phyloP scores from a whole-genome alignment of 2,113 vertebrate species.

The Ammodytes dubius region DNA sequence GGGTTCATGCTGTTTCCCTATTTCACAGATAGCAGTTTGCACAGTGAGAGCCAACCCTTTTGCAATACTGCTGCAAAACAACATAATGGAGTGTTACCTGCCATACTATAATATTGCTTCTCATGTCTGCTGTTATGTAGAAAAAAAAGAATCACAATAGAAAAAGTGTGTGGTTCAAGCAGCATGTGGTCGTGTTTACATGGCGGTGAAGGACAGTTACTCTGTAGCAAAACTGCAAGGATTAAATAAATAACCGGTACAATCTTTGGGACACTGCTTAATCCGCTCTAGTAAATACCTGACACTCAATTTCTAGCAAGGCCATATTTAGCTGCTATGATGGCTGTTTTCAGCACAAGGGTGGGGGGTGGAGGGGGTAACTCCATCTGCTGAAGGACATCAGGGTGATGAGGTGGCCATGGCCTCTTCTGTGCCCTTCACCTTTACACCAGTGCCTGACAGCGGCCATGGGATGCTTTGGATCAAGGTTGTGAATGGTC shows the following conservation, averaged over 20 bases:
- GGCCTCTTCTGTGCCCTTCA: conserved; percentile 59
- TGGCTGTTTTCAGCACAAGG: conserved; percentile 61
- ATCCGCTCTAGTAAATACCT: conserved; percentile 80
- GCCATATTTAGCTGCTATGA: conserved; percentile 50
- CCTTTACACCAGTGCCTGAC: conserved; percentile 17
- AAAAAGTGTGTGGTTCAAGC: conserved; percentile 2
- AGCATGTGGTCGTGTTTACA: conserved; percentile 47
- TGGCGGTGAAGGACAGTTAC: conserved; percentile 45
- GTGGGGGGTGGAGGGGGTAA: conserved; percentile 38
- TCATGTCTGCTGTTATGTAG: background rate
- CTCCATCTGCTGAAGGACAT: conserved; percentile 70
- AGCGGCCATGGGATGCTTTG: background rate
- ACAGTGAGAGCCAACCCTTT: background rate
- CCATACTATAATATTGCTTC: background rate
- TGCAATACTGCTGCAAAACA: background rate
- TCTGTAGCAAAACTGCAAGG: conserved; percentile 51
- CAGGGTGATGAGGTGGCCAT: conserved; percentile 37
- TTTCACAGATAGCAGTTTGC: background rate
- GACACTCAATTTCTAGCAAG: conserved; percentile 71
- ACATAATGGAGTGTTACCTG: background rate
- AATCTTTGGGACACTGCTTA: conserved; percentile 69
- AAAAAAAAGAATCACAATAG: background rate
- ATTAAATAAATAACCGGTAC: conserved; percentile 74
- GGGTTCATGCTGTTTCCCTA: background rate
- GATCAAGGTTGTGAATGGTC: conserved; percentile 40